A percentile compares a stretch with the other conserved stretches of the same genome.
Conservation (phyloP, 2,888 invertebrate genomes). For the Thereva nobilitata region DNA sequence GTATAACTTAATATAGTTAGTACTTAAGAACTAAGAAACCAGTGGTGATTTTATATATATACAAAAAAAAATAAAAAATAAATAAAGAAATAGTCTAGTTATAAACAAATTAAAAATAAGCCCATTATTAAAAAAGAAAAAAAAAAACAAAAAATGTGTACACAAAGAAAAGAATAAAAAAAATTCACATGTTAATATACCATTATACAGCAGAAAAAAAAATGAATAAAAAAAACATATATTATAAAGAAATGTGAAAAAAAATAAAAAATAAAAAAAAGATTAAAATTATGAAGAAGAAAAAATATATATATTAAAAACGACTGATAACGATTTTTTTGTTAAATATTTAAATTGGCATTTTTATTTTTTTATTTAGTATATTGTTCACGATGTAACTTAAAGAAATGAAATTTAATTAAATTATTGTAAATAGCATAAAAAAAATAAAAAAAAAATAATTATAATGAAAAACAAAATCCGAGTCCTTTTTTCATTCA, state of each 20-base stretch:
- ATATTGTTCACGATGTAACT: constrained; percentile 29
- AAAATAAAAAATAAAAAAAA: constrained; percentile 17
- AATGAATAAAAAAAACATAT: constrained; percentile 13
- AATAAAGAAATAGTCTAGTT: too few species aligned
- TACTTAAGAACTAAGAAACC: constrained; percentile 31
- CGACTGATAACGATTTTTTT: constrained; percentile 29
- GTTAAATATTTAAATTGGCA: constrained; percentile 31
- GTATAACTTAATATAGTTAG: constrained; percentile 24
- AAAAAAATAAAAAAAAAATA: constrained; percentile 25
- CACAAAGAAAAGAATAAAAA: too few species aligned
- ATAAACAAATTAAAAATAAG: too few species aligned
- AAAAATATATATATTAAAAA: constrained; percentile 20
- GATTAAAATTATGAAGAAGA: constrained; percentile 16
- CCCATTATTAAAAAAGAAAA: too few species aligned
- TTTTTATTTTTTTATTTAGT: constrained; percentile 35
- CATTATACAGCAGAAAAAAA: too few species aligned
- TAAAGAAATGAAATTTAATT: constrained; percentile 7
- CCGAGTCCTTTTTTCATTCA: too few species aligned
- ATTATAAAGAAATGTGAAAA: constrained; percentile 17
- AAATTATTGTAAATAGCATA: constrained; percentile 26
- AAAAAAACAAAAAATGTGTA: too few species aligned
- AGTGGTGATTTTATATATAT: constrained; percentile 35
- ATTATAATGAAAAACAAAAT: neutral
- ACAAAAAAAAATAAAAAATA: constrained; percentile 22
- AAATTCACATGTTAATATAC: too few species aligned